phyloP scores from a whole-genome alignment of 2,888 invertebrate genomes.

The Acanthosepion lycidas region DNA sequence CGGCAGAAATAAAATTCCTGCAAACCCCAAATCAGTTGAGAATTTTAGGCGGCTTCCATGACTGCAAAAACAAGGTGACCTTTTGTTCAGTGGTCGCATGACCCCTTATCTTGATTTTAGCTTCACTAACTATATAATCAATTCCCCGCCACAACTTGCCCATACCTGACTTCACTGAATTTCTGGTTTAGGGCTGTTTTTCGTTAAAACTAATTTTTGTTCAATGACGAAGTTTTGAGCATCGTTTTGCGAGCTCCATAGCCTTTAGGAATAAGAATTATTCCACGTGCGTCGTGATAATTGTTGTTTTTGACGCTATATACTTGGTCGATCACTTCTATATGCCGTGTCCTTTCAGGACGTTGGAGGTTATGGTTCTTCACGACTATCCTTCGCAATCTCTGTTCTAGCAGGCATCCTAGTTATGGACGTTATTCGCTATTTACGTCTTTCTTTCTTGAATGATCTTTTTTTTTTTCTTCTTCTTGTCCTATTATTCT shows the following conservation, averaged over 20 bases:
- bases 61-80: neutral
- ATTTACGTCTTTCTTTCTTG: too few relatives aligned
- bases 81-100: neutral
- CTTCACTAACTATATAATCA: neutral
- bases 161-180: neutral
- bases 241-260: neutral
- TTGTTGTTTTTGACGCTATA: neutral
- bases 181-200: neutral
- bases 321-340: too few relatives aligned
- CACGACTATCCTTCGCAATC: too few relatives aligned
- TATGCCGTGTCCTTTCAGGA: too few relatives aligned
- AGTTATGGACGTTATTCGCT: too few relatives aligned
- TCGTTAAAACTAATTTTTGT: neutral
- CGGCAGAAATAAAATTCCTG: neutral
- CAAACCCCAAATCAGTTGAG: neutral
- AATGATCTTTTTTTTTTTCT: too few relatives aligned
- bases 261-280: neutral
- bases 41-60: neutral
- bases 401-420: too few relatives aligned
- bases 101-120: too few relatives aligned
- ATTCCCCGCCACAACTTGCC: neutral
- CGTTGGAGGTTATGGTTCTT: too few relatives aligned
- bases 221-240: neutral
- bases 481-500: too few relatives aligned
- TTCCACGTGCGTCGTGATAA: neutral